A percentile compares a stretch with the other conserved stretches of the same genome.
These are phyloP conservation scores for Drosophila ironensis DNA, from an alignment of 1,140 invertebrate species.

Conservation along the genomic window DNA sequence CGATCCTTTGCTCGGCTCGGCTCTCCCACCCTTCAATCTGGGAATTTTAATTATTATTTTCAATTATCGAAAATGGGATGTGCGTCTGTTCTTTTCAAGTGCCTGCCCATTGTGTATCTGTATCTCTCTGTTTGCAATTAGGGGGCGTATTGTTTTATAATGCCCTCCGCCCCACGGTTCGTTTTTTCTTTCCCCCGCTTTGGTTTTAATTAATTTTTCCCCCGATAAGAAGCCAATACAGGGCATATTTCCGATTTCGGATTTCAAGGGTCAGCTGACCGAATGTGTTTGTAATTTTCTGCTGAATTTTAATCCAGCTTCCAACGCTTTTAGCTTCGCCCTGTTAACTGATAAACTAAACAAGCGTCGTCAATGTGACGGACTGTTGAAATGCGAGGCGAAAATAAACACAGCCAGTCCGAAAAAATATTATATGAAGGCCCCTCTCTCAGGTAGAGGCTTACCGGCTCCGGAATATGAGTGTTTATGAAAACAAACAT, in stretches of 20 bases:
- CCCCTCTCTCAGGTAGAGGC: slow-evolving; percentile 21
- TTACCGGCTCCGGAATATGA: slow-evolving; percentile 11
- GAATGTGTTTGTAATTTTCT: slow-evolving; percentile 22
- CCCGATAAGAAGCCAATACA: slow-evolving; percentile 37
- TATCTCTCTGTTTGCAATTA: slow-evolving; percentile 55
- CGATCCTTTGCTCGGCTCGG: slow-evolving; percentile 2
- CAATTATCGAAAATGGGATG: slow-evolving; percentile 79
- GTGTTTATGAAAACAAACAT: slow-evolving; percentile 15
- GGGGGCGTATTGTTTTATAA: slow-evolving; percentile 57
- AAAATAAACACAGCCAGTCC: slow-evolving; percentile 45
- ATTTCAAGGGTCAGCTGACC: slow-evolving; percentile 45
- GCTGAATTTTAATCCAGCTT: slow-evolving; percentile 44
- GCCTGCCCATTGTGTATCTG: slow-evolving; percentile 38
- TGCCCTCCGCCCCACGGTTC: slow-evolving; percentile 10
- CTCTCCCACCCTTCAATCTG: slow-evolving; percentile 56
- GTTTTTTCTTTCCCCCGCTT: slow-evolving; percentile 14
- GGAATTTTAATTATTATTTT: slow-evolving; percentile 82
- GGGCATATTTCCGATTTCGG: not conserved
- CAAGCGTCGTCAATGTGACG: slow-evolving; percentile 42
- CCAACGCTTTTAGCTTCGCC: slow-evolving; percentile 37
- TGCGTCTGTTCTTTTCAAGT: slow-evolving; percentile 64
- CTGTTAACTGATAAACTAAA: slow-evolving; percentile 75
- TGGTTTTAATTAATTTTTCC: slow-evolving; percentile 71
- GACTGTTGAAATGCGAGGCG: slow-evolving; percentile 40
- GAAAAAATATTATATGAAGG: too few relatives aligned